These are phyloP conservation scores for Ceyx cyanopectus DNA, from an alignment of 2,113 vertebrate species.

Conservation along the genomic window DNA sequence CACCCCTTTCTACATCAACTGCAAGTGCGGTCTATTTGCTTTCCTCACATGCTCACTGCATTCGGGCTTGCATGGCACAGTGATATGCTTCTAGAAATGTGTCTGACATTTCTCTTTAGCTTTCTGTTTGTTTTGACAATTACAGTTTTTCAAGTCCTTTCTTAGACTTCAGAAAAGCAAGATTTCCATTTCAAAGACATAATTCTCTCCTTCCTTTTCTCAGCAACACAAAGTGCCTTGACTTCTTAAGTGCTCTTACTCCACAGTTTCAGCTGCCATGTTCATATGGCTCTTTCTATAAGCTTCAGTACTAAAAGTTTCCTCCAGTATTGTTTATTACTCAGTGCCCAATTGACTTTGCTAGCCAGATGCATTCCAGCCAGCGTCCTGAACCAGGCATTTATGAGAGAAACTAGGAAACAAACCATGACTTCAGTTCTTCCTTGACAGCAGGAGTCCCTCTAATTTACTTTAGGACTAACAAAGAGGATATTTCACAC, in stretches of 20 bases:
- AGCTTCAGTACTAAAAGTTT: background rate
- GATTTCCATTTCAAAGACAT: background rate
- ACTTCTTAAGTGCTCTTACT: background rate
- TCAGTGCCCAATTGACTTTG: background rate
- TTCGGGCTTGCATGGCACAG: background rate
- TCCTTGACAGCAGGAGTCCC: background rate
- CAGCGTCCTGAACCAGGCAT: background rate
- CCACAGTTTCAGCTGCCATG: background rate
- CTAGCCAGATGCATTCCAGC: background rate
- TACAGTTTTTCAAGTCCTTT: background rate
- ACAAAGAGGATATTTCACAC: background rate
- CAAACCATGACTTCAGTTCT: background rate
- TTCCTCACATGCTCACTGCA: background rate
- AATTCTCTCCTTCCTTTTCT: background rate
- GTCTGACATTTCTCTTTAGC: background rate
- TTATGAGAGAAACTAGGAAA: background rate
- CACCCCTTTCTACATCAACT: background rate
- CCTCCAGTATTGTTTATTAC: background rate
- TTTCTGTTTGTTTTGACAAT: background rate
- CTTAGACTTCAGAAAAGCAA: background rate
- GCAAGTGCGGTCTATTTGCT: background rate
- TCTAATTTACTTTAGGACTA: background rate
- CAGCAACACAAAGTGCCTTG: background rate
- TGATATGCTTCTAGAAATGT: background rate
- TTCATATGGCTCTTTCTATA: background rate